A percentile compares a stretch with the other conserved stretches of the same genome.
phyloP scores from a whole-genome alignment of 2,113 vertebrate species.

The Psittacula cyanocephala region DNA sequence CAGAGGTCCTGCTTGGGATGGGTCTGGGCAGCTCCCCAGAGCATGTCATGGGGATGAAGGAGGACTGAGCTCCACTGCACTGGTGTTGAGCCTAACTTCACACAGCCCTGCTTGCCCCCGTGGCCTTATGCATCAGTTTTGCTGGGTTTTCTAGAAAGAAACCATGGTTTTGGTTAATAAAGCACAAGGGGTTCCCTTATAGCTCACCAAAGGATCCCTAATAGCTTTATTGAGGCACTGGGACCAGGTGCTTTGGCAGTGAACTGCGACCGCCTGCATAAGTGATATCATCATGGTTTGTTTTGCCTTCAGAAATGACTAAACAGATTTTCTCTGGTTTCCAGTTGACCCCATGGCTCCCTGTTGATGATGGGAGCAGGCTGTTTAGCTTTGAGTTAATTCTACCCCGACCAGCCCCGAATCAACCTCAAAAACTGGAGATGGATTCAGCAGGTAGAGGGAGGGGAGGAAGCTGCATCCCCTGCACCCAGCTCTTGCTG shows the following conservation, averaged over 20 bases:
- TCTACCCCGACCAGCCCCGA: background rate
- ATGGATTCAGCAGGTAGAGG: slow-evolving; percentile 7
- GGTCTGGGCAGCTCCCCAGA: background rate
- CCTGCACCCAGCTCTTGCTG: background rate
- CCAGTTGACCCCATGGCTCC: slow-evolving; percentile 21
- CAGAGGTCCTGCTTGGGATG: background rate
- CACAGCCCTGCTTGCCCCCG: accelerated
- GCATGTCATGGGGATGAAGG: accelerated
- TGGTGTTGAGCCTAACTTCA: background rate
- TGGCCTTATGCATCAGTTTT: accelerated
- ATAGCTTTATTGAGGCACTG: background rate
- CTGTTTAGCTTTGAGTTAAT: background rate
- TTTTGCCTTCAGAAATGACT: slow-evolving; percentile 38
- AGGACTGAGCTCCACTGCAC: background rate
- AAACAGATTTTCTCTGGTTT: slow-evolving; percentile 55
- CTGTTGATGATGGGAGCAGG: background rate
- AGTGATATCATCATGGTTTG: slow-evolving; percentile 11
- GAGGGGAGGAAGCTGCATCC: background rate
- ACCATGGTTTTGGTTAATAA: background rate
- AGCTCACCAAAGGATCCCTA: background rate
- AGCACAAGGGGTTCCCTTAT: background rate
- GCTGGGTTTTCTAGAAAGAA: background rate
- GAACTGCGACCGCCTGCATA: background rate
- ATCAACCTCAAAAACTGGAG: slow-evolving; percentile 20
- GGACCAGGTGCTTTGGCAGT: slow-evolving; percentile 26